phyloP scores from a whole-genome alignment of 2,888 invertebrate genomes.

The Cheilosia soror region DNA sequence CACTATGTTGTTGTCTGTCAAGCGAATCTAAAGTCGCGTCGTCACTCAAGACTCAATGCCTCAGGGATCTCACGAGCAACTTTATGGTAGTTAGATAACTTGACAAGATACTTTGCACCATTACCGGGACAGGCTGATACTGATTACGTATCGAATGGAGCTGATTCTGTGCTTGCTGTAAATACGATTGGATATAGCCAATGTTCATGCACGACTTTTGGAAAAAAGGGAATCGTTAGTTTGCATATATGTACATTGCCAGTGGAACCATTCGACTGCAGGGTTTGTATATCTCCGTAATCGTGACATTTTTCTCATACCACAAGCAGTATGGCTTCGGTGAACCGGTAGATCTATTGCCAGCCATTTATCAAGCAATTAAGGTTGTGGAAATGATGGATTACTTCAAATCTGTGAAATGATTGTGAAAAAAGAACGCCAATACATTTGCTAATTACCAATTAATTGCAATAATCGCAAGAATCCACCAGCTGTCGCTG shows the following conservation, averaged over 20 bases:
- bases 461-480: conserved; percentile 57
- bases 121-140: conserved; percentile 11
- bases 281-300: background rate
- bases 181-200: background rate
- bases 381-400: conserved; percentile 45
- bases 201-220: conserved; percentile 34
- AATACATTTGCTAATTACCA: conserved; percentile 60
- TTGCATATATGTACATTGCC: conserved; percentile 1
- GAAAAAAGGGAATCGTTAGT: conserved; percentile 19
- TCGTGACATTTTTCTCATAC: conserved; percentile 41
- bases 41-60: conserved; percentile 48
- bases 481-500: conserved; percentile 39
- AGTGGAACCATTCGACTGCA: background rate
- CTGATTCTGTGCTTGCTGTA: conserved; percentile 24
- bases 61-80: conserved; percentile 68
- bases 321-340: background rate
- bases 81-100: conserved; percentile 59
- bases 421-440: background rate
- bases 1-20: conserved; percentile 41
- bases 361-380: conserved; percentile 47
- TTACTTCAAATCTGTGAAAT: conserved; percentile 36
- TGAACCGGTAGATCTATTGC: conserved; percentile 26
- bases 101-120: conserved; percentile 58
- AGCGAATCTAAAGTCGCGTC: conserved; percentile 13
- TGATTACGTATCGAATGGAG: background rate